Evolutionary conservation across 2,113 vertebrate species (phyloP).

Genomic region (Potamarius usumacintae): DNA sequence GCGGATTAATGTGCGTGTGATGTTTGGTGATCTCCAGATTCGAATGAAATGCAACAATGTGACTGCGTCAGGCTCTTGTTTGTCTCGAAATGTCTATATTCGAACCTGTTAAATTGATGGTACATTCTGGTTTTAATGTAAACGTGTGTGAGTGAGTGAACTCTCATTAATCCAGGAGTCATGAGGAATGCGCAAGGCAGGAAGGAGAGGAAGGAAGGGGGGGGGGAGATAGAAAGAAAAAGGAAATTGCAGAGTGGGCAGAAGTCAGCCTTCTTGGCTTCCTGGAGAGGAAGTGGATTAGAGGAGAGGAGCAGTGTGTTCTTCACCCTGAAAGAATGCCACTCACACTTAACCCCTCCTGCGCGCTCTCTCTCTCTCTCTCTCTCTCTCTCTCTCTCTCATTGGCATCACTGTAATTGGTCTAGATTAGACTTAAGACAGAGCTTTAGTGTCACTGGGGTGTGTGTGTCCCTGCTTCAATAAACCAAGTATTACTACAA

Average conservation of each 20-base stretch:
- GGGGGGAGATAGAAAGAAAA: slow-evolving; percentile 67
- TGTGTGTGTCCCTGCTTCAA: neutral
- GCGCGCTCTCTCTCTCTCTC: neutral
- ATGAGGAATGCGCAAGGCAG: slow-evolving; percentile 56
- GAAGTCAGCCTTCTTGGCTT: slow-evolving; percentile 77
- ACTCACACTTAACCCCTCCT: slow-evolving; percentile 54
- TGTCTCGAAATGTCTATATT: neutral
- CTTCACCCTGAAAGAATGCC: slow-evolving; percentile 67
- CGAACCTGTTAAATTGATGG: neutral
- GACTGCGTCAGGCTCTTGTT: neutral
- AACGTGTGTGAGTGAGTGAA: slow-evolving; percentile 8
- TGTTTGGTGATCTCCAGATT: neutral
- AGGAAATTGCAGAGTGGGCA: slow-evolving; percentile 79
- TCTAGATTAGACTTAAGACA: neutral
- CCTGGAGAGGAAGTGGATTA: slow-evolving; percentile 77
- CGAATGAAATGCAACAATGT: neutral
- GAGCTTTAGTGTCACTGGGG: neutral
- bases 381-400: neutral
- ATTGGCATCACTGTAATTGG: neutral
- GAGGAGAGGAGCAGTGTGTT: slow-evolving; percentile 57
- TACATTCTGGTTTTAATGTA: neutral
- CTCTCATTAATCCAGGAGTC: slow-evolving; percentile 62
- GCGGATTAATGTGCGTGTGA: neutral
- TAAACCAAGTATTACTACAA: neutral
- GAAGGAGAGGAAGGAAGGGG: slow-evolving; percentile 41